These are phyloP conservation scores for Gymnoscelis rufifasciata DNA, from an alignment of 2,888 invertebrate species.

Conservation along the genomic window DNA sequence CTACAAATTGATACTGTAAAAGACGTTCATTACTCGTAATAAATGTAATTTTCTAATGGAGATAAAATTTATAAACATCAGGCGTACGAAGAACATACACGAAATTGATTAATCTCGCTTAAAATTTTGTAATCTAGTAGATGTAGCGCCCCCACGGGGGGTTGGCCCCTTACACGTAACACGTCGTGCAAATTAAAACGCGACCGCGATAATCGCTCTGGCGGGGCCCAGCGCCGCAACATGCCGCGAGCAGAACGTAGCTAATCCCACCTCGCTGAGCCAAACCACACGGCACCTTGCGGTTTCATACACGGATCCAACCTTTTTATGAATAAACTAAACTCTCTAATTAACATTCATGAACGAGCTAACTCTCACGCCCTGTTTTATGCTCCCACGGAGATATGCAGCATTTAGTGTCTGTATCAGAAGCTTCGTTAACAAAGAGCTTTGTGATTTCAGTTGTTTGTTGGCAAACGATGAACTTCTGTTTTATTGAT, in stretches of 20 bases:
- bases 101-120: conserved; percentile 26
- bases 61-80: conserved; percentile 24
- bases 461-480: not conserved
- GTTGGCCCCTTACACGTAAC: conserved; percentile 48
- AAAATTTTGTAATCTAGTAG: conserved; percentile 29
- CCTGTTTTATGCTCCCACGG: conserved; percentile 9
- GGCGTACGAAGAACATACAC: conserved; percentile 16
- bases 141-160: conserved; percentile 22
- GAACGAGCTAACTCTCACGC: conserved; percentile 11
- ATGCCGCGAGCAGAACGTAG: conserved; percentile 31
- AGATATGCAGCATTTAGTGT: conserved; percentile 2
- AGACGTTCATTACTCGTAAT: conserved; percentile 17
- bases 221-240: conserved; percentile 43
- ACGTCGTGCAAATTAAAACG: conserved; percentile 71
- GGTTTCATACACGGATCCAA: conserved; percentile 25
- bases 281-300: conserved; percentile 37
- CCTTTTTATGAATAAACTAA: conserved; percentile 15
- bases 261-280: conserved; percentile 30
- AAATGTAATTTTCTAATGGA: conserved; percentile 24
- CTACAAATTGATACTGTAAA: conserved; percentile 7
- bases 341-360: conserved; percentile 13
- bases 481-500: not conserved
- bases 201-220: conserved; percentile 60
- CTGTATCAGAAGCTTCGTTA: not conserved
- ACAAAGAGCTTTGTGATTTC: not conserved